phyloP scores from a whole-genome alignment of 2,888 invertebrate species.

The Keiferia lycopersicella region DNA sequence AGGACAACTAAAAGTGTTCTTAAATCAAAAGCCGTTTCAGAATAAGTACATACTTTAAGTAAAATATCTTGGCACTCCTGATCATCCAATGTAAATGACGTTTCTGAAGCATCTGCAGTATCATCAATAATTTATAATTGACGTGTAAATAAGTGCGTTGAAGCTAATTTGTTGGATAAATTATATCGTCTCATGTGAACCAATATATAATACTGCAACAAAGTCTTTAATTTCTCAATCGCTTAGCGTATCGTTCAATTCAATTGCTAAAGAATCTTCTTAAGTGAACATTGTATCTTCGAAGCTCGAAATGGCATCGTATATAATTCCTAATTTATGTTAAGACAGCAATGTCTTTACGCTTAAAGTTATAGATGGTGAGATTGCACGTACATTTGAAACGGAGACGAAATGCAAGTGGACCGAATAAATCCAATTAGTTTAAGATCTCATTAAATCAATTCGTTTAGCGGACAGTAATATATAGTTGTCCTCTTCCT shows the following conservation, averaged over 20 bases:
- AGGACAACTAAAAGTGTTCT: background rate
- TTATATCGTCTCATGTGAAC: conserved; percentile 16
- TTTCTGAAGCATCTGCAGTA: conserved; percentile 21
- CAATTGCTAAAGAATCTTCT: conserved; percentile 30
- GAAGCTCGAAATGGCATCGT: conserved; percentile 54
- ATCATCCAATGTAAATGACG: conserved; percentile 10
- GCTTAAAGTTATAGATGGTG: conserved; percentile 49
- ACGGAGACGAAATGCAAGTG: conserved; percentile 61
- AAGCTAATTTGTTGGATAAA: conserved; percentile 24
- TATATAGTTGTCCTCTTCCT: conserved; percentile 59
- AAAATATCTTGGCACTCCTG: conserved; percentile 28
- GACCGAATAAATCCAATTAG: conserved; percentile 73
- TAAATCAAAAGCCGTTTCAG: background rate
- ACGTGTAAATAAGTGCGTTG: conserved; percentile 23
- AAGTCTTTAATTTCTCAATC: conserved; percentile 16
- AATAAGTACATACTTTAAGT: background rate
- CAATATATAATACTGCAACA: conserved; percentile 22
- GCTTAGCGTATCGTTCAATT: conserved; percentile 18
- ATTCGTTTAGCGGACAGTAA: conserved; percentile 72
- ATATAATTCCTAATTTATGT: conserved; percentile 65
- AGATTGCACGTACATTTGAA: conserved; percentile 55
- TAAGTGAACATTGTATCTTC: conserved; percentile 54
- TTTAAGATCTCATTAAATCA: conserved; percentile 76
- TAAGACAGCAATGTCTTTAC: conserved; percentile 50
- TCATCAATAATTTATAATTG: conserved; percentile 30